phyloP scores from a whole-genome alignment of 2,888 invertebrate genomes.

The Orthonychiurus folsomi region DNA sequence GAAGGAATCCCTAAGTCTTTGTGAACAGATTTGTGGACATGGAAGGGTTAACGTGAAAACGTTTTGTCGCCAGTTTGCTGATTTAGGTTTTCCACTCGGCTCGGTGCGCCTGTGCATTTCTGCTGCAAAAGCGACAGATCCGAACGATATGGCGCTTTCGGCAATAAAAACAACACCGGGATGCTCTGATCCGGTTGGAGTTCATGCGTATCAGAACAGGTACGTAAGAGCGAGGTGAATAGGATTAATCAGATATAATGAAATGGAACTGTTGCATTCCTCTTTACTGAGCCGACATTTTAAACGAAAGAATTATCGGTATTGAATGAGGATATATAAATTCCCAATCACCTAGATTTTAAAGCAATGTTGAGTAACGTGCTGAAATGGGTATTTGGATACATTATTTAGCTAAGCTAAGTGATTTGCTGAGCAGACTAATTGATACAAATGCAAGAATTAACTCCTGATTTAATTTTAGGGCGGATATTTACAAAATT shows the following conservation, averaged over 20 bases:
- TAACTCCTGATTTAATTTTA: no score
- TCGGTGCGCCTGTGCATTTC: slow-evolving; percentile 34
- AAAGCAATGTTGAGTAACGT: no score
- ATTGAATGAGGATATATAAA: not conserved
- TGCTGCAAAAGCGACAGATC: slow-evolving; percentile 36
- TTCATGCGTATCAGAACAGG: slow-evolving; percentile 34
- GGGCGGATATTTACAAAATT: slow-evolving; percentile 36
- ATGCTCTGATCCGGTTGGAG: slow-evolving; percentile 23
- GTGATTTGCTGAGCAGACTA: no score
- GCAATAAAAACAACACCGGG: slow-evolving; percentile 23
- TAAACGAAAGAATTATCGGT: not conserved
- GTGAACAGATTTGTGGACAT: slow-evolving; percentile 38
- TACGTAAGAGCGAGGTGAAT: slow-evolving; percentile 19
- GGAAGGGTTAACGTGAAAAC: slow-evolving; percentile 35
- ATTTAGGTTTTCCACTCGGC: slow-evolving; percentile 38
- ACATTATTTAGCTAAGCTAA: no score
- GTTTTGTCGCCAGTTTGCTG: slow-evolving; percentile 38
- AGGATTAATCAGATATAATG: not conserved
- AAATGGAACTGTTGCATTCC: not conserved
- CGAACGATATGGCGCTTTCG: slow-evolving; percentile 32
- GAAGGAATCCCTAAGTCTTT: slow-evolving; percentile 34
- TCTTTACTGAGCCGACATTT: not conserved
- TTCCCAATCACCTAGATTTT: no score
- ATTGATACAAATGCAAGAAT: no score
- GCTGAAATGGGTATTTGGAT: no score